These are phyloP conservation scores for Mesoligia furuncula DNA, from an alignment of 2,888 invertebrate genomes.

Conservation along the genomic window DNA sequence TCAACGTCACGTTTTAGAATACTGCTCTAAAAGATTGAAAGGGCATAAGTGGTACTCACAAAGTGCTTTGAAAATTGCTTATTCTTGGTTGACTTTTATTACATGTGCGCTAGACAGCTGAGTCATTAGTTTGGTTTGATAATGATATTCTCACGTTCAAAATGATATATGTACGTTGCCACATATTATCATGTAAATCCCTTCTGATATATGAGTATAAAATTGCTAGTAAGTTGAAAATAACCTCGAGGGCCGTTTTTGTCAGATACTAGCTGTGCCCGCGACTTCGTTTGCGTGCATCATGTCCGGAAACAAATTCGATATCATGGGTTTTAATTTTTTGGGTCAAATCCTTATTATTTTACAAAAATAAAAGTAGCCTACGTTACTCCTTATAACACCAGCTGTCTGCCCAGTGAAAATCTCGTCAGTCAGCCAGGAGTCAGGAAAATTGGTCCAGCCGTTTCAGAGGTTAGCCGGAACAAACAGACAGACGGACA, in stretches of 20 bases:
- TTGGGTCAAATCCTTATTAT: background rate
- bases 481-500: background rate
- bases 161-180: background rate
- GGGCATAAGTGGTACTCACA: constrained; percentile 34
- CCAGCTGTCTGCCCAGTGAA: background rate
- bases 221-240: background rate
- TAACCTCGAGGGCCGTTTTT: background rate
- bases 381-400: background rate
- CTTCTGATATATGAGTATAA: background rate
- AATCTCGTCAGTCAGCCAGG: background rate
- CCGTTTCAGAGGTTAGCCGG: background rate
- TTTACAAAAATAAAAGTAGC: background rate
- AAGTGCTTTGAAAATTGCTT: constrained; percentile 42
- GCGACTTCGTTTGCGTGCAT: background rate
- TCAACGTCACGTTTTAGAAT: constrained; percentile 28
- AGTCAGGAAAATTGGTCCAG: background rate
- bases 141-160: background rate
- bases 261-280: background rate
- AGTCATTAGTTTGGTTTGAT: constrained; percentile 11
- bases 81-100: constrained; percentile 3
- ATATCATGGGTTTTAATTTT: background rate
- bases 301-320: background rate
- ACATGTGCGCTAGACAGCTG: background rate
- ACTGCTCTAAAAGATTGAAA: constrained; percentile 42
- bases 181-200: background rate